Percentiles rank a stretch among this genome's conserved stretches.
Evolutionary conservation across 2,113 vertebrate genomes (phyloP).

Genomic region (Apodemus sylvaticus): DNA sequence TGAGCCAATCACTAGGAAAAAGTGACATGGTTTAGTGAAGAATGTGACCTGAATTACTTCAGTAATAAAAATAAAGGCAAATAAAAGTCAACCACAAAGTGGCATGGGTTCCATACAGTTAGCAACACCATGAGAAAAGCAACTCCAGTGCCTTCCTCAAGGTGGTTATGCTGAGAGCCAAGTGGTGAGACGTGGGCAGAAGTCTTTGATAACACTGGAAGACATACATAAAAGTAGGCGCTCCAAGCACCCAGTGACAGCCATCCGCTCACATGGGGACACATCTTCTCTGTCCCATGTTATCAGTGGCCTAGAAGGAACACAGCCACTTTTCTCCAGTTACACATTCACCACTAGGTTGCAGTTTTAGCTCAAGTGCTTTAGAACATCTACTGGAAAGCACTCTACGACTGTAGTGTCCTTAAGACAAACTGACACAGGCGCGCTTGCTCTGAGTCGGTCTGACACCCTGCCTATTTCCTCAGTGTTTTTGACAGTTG

Average conservation of each 20-base stretch:
- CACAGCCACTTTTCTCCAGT: no score
- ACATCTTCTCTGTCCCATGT: not conserved
- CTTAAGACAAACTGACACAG: not conserved
- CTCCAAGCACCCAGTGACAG: not conserved
- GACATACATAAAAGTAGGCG: not conserved
- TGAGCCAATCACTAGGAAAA: slow-evolving; percentile 3
- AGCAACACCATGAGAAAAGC: not conserved
- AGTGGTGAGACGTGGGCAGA: not conserved
- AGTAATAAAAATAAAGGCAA: slow-evolving; percentile 26
- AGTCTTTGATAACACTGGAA: not conserved
- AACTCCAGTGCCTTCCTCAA: not conserved
- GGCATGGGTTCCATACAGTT: not conserved
- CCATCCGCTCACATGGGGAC: not conserved
- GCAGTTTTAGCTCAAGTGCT: slow-evolving; percentile 66
- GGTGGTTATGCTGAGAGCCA: not conserved
- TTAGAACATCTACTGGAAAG: not conserved
- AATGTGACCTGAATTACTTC: not conserved
- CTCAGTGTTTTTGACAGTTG: not conserved
- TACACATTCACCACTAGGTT: slow-evolving; percentile 68
- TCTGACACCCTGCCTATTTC: not conserved
- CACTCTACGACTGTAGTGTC: not conserved
- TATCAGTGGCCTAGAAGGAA: not conserved
- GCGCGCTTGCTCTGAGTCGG: not conserved
- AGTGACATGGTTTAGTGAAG: not conserved
- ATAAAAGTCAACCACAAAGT: not conserved